Evolutionary conservation across 1,140 invertebrate genomes (phyloP).

Genomic region (Halesus radiatus): DNA sequence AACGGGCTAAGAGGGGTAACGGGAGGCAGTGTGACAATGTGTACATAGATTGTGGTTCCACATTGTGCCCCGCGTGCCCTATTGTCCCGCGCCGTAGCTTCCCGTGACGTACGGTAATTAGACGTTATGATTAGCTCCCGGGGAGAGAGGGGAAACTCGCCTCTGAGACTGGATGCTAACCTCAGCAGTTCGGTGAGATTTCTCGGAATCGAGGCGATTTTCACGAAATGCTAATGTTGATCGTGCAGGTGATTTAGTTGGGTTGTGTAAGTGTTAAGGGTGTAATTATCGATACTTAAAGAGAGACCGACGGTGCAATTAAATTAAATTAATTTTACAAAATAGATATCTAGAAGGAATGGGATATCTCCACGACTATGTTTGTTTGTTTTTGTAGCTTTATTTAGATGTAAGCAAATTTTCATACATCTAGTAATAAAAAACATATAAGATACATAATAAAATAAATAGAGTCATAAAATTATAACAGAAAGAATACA

Average conservation of each 20-base stretch:
- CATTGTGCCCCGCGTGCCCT: conserved; percentile 34
- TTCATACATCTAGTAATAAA: too few relatives aligned
- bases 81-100: conserved; percentile 23
- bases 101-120: conserved; percentile 30
- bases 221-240: not conserved
- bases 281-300: too few relatives aligned
- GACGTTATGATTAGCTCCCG: conserved; percentile 29
- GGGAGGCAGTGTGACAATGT: conserved; percentile 24
- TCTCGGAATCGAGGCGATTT: not conserved
- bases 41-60: conserved; percentile 33
- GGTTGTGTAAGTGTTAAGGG: too few relatives aligned
- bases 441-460: too few relatives aligned
- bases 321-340: too few relatives aligned
- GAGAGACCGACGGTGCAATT: too few relatives aligned
- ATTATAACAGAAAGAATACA: too few relatives aligned
- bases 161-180: not conserved
- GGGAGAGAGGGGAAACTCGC: not conserved
- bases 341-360: too few relatives aligned
- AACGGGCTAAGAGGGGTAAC: not conserved
- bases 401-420: too few relatives aligned
- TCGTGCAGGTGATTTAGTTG: not conserved
- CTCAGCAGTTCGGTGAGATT: not conserved
- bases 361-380: too few relatives aligned
- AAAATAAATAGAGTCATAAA: too few relatives aligned
- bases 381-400: too few relatives aligned